Conservation (phyloP, 2,888 invertebrate genomes). For the Pollenia amentaria region DNA sequence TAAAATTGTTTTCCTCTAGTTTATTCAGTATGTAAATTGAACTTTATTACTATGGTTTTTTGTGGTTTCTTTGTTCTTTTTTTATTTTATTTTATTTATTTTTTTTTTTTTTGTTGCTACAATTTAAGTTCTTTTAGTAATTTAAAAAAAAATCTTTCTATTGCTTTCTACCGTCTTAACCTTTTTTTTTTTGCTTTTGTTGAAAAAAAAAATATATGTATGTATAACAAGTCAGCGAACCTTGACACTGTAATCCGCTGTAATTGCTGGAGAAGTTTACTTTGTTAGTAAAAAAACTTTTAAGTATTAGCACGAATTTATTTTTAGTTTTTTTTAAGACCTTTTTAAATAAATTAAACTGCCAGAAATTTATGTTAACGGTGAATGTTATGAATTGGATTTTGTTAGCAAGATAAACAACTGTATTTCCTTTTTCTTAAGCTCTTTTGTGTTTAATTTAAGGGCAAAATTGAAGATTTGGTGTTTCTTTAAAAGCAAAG, state of each 20-base stretch:
- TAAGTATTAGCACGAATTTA: conserved; percentile 31
- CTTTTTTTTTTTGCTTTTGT: not conserved
- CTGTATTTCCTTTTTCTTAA: not conserved
- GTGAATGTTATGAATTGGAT: conserved; percentile 50
- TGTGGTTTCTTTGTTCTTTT: no score
- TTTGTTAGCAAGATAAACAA: not conserved
- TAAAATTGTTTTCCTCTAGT: not conserved
- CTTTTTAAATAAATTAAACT: conserved; percentile 12
- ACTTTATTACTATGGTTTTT: conserved; percentile 63
- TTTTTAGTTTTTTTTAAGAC: not conserved
- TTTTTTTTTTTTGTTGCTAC: not conserved
- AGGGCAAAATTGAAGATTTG: not conserved
- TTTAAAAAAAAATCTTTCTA: conserved; percentile 3
- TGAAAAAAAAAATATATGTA: not conserved
- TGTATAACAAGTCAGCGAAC: conserved; percentile 53
- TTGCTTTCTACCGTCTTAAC: not conserved
- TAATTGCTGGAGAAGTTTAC: conserved; percentile 17
- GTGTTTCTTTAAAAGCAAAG: no score
- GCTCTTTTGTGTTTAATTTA: not conserved
- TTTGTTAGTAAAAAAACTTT: conserved; percentile 23
- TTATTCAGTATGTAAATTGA: conserved; percentile 57
- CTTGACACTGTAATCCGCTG: conserved; percentile 49
- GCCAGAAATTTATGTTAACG: conserved; percentile 17
- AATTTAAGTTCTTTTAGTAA: conserved; percentile 35
- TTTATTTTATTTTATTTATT: no score